phyloP scores from a whole-genome alignment of 1,140 invertebrate species.

The Macrocentrus cingulum region DNA sequence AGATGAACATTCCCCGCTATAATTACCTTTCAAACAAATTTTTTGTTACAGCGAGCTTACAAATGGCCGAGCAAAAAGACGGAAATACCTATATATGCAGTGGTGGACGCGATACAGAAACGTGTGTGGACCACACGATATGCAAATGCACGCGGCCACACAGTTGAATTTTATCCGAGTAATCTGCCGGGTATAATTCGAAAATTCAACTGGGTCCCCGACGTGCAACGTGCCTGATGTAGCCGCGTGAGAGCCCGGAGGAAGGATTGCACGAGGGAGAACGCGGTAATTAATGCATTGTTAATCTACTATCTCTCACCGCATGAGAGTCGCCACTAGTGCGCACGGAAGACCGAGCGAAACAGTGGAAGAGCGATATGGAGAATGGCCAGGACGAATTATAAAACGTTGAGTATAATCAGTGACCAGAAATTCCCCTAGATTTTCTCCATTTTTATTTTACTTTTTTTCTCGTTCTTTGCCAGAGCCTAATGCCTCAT shows the following conservation, averaged over 20 bases:
- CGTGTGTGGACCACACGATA: slow-evolving; percentile 31
- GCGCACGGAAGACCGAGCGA: slow-evolving; percentile 19
- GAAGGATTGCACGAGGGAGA: slow-evolving; percentile 25
- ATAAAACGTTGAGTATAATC: slow-evolving; percentile 28
- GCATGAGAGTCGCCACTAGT: slow-evolving; percentile 17
- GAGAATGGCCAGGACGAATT: neutral
- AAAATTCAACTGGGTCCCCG: slow-evolving; percentile 36
- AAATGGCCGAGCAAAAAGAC: no score
- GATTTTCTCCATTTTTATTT: slow-evolving; percentile 17
- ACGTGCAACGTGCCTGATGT: slow-evolving; percentile 28
- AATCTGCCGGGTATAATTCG: slow-evolving; percentile 49
- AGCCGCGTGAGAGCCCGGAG: slow-evolving; percentile 1
- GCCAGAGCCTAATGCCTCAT: neutral
- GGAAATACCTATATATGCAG: no score
- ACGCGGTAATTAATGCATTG: slow-evolving; percentile 49
- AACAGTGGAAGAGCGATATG: slow-evolving; percentile 10
- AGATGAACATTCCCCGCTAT: neutral
- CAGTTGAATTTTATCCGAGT: slow-evolving; percentile 50
- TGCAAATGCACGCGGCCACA: slow-evolving; percentile 42
- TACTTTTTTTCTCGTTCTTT: neutral
- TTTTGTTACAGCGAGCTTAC: neutral
- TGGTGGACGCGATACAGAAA: no score
- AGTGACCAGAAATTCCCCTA: slow-evolving; percentile 11
- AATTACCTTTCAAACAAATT: slow-evolving; percentile 19
- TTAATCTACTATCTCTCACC: slow-evolving; percentile 45